Percentiles rank a stretch among this genome's conserved stretches.
Evolutionary conservation across 2,113 vertebrate genomes (phyloP).

Genomic region (Alligator sinensis): DNA sequence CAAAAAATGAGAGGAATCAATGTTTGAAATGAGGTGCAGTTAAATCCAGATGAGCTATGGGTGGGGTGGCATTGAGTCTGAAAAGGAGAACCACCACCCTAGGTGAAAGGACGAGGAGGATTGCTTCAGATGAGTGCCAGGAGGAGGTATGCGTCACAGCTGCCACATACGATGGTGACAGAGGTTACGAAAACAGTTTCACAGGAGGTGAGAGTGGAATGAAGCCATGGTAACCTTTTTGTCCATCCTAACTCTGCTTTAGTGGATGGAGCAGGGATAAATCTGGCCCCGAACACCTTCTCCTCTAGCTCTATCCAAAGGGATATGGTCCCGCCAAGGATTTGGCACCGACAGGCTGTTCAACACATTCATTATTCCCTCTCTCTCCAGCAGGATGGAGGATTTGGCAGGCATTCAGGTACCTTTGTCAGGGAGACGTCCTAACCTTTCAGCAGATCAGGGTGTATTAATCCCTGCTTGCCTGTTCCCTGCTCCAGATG

Average conservation of each 20-base stretch:
- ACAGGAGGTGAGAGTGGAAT: neutral
- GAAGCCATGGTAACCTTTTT: neutral
- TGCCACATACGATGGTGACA: too few species aligned
- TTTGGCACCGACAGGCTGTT: neutral
- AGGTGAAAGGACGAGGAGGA: too few species aligned
- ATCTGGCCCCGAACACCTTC: neutral
- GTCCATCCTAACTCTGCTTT: neutral
- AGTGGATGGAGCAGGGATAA: neutral
- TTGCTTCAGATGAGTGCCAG: too few species aligned
- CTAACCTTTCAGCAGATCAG: neutral
- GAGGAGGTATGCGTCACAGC: too few species aligned
- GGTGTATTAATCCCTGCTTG: constrained; percentile 3
- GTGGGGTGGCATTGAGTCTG: too few species aligned
- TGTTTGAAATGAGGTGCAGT: too few species aligned
- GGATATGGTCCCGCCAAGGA: neutral
- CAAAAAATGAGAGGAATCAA: too few species aligned
- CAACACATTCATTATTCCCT: neutral
- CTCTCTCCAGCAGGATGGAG: neutral
- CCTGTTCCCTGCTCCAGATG: constrained; percentile 25
- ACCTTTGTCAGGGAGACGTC: neutral
- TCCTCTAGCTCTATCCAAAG: constrained; percentile 14
- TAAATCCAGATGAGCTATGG: too few species aligned
- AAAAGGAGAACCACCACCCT: too few species aligned
- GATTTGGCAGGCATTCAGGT: constrained; percentile 21
- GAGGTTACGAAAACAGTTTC: neutral